Evolutionary conservation across 2,888 invertebrate genomes (phyloP).

Genomic region (Isoperla grammatica): DNA sequence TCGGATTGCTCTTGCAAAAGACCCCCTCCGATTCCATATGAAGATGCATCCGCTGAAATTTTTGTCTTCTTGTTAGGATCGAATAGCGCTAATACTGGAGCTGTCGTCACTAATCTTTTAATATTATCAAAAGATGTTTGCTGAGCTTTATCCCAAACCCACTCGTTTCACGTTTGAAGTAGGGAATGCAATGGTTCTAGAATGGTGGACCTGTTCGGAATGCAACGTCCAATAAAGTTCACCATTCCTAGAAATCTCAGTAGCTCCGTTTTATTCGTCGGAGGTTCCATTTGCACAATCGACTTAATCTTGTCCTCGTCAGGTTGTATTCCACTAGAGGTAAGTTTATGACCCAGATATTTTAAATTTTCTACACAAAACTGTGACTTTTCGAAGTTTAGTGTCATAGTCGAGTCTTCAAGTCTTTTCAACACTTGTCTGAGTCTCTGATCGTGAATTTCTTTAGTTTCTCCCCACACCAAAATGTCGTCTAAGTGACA

Average conservation of each 20-base stretch:
- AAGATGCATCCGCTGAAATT: constrained; percentile 5
- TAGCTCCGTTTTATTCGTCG: constrained; percentile 26
- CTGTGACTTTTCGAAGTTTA: constrained; percentile 29
- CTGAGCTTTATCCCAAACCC: neutral
- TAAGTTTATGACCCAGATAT: constrained; percentile 28
- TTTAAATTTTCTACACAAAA: constrained; percentile 13
- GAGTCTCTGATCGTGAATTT: constrained; percentile 32
- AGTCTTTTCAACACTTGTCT: constrained; percentile 29
- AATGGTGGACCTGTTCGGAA: neutral
- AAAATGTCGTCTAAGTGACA: constrained; percentile 27
- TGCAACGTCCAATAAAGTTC: neutral
- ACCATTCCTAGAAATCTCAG: constrained; percentile 23
- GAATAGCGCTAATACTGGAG: constrained; percentile 7
- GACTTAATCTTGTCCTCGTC: constrained; percentile 28
- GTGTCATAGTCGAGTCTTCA: constrained; percentile 15
- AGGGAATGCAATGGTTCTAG: neutral
- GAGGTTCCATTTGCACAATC: constrained; percentile 23
- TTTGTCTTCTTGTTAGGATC: constrained; percentile 1
- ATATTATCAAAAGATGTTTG: constrained; percentile 1
- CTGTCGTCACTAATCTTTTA: neutral
- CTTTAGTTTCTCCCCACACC: constrained; percentile 26
- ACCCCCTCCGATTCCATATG: constrained; percentile 6
- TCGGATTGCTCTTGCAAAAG: neutral
- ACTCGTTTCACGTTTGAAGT: neutral
- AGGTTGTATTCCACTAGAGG: constrained; percentile 21